Base-by-base conservation (phyloP, 2,113 vertebrate genomes). In the Thunnus maccoyii region DNA sequence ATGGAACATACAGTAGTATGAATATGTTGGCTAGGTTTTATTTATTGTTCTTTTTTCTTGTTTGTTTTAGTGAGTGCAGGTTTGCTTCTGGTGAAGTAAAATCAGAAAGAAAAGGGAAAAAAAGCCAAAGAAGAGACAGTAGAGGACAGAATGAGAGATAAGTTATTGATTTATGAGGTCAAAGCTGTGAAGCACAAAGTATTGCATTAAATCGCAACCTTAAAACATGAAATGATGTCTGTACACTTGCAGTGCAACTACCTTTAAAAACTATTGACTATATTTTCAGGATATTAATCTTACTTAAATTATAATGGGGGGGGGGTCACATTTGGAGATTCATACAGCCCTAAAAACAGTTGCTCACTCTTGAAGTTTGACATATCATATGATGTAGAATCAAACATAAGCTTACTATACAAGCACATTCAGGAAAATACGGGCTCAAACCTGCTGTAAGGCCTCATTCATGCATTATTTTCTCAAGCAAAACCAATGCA, bases 1-100 rank as follows among this genome's bases (percentile, higher is more conserved):
- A 83, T 41, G 75, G 78, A 72, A 78, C 46, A 15, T 64, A 66
- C 69, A 69, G 60, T 77, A 47, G 76, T 60, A 44, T 20, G 54
- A 86, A 56, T 58, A 12, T 71, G 61, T 58, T 41, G 25, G 69
- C 41, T 57, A 14, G 62, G 22, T n/a, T 75, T 63, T 78, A 72
- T 58, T 25, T 56, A 51, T 16, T 27, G 16, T 41, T 72, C 22
- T 22, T 52, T 47, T 46, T n/a, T 78, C 7, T 2, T n/a, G 11
- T 52, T 36, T 76, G 51, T 80, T 78, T 81, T 32, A 55, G 48
- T 63, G 77, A 72, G 52, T 47, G 52, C 18, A 63, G 20, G 17
- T 67, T 69, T 73, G 65, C 58, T 60, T 57, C 20, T 7, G 54
- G 63, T 56, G 51, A 82, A 22, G 8, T 4, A 55, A 51, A 68